Base-by-base conservation (phyloP, 2,797 vertebrate species). In the Clarias pachynema region DNA sequence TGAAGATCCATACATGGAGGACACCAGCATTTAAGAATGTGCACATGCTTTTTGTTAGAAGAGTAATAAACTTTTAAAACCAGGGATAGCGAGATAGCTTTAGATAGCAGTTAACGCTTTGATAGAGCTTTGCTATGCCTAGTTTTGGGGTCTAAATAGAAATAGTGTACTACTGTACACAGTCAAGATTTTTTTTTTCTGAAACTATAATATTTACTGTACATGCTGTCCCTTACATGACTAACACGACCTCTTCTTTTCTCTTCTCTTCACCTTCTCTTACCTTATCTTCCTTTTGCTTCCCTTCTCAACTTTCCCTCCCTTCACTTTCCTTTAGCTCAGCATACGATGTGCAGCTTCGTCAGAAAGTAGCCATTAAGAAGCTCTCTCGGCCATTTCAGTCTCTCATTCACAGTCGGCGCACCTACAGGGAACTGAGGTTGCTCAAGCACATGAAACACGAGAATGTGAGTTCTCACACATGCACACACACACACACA, bases 361-460 rank as follows among this genome's bases (percentile, higher is more conserved):
- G 96, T 68, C 95, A 95, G 89, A 97, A 96, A 91, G 97, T 99
- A 84, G 98, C 98, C 7, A 97, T 99, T 92, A 99, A 99, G 96
- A 99, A 99, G 87, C 90, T 99, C 75, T 99, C 98, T 90, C 95
- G 98, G 72, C 98, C 98, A 0, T 99, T 99, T 86, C 98, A 99
- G 94, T 99, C 98, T 0, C 96, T 98, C 66, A 97, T 99, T 90
- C 98, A 97, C 89, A 97, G 98, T 87, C 97, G 99, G 70, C 94
- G 98, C 88, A 97, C 98, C 2, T 99, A 98, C 93, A 94, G 98
- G 77, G 98, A 99, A 93, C 95, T 99, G 89, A 93, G 98, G 9
- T 97, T 99, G 18, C 96, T 99, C 88, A 99, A 98, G 81, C 98
- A 99, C 94, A 99, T 99, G 98, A 97, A 97, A 90, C 98, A 99